Evolutionary conservation across 2,888 invertebrate genomes (phyloP).

Genomic region (Nezara viridula): DNA sequence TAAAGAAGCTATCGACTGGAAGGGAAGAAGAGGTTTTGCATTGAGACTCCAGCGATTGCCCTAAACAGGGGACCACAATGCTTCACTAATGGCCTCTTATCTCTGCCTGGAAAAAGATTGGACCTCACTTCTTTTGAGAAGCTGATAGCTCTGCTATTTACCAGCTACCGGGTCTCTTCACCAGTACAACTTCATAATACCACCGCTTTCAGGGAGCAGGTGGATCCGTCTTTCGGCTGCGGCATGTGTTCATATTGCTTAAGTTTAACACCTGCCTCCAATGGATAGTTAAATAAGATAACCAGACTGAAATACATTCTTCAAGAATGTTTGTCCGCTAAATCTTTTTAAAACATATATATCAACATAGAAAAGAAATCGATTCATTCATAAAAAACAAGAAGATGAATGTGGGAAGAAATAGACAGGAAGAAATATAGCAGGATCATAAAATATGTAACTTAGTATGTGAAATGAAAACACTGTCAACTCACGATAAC

Average conservation of each 20-base stretch:
- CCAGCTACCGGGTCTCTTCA: background rate
- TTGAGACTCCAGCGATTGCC: background rate
- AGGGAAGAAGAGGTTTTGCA: slow-evolving; percentile 30
- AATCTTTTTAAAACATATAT: too few relatives aligned
- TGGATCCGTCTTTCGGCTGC: background rate
- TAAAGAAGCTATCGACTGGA: background rate
- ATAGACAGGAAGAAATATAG: too few relatives aligned
- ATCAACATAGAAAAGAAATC: too few relatives aligned
- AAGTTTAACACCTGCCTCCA: background rate
- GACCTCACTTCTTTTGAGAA: background rate
- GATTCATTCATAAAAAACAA: too few relatives aligned
- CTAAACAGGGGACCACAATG: background rate
- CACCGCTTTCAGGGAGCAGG: background rate
- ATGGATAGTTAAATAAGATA: background rate
- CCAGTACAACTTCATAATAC: background rate
- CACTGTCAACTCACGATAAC: too few relatives aligned
- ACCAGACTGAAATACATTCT: too few relatives aligned
- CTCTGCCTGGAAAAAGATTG: slow-evolving; percentile 41
- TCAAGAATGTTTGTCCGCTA: too few relatives aligned
- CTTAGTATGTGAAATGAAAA: too few relatives aligned
- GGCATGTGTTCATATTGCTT: background rate
- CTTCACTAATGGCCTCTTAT: slow-evolving; percentile 40
- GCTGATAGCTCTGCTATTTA: background rate
- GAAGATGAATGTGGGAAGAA: too few relatives aligned
- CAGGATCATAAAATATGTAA: too few relatives aligned